These are phyloP conservation scores for Idaea aversata DNA, from an alignment of 2,888 invertebrate genomes.

Conservation along the genomic window DNA sequence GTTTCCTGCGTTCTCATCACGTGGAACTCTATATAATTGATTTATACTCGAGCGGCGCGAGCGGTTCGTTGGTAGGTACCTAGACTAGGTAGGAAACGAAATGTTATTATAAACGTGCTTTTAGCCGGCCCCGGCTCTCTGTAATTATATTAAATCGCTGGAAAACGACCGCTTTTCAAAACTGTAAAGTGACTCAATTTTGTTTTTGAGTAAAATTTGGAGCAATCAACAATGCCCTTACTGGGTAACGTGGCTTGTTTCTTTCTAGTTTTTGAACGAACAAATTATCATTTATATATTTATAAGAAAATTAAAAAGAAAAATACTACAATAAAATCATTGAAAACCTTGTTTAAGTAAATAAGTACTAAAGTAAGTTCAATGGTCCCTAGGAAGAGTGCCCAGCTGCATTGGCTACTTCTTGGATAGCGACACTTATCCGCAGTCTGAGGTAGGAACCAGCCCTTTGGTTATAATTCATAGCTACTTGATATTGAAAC, in stretches of 20 bases:
- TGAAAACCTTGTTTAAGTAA: too few species aligned
- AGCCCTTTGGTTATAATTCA: too few species aligned
- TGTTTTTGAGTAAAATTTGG: background rate
- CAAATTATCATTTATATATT: too few species aligned
- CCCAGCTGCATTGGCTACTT: too few species aligned
- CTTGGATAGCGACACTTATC: too few species aligned
- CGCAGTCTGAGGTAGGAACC: too few species aligned
- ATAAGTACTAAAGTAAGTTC: too few species aligned
- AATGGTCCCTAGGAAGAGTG: too few species aligned
- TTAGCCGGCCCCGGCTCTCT: conserved; percentile 47
- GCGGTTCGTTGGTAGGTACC: conserved; percentile 47
- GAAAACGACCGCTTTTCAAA: conserved; percentile 33
- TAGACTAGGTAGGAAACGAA: conserved; percentile 37
- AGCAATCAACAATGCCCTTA: background rate
- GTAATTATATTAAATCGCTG: conserved; percentile 53
- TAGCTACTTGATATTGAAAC: background rate
- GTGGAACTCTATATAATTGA: conserved; percentile 51
- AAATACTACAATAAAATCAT: too few species aligned
- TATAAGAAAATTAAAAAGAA: too few species aligned
- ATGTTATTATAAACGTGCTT: conserved; percentile 59
- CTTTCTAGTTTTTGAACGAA: too few species aligned
- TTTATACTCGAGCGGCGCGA: conserved; percentile 47
- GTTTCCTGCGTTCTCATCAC: conserved; percentile 19
- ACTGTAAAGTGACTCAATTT: background rate
- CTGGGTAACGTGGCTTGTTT: too few species aligned